Evolutionary conservation across 2,113 vertebrate species (phyloP).

Genomic region (Leucosticte australis): DNA sequence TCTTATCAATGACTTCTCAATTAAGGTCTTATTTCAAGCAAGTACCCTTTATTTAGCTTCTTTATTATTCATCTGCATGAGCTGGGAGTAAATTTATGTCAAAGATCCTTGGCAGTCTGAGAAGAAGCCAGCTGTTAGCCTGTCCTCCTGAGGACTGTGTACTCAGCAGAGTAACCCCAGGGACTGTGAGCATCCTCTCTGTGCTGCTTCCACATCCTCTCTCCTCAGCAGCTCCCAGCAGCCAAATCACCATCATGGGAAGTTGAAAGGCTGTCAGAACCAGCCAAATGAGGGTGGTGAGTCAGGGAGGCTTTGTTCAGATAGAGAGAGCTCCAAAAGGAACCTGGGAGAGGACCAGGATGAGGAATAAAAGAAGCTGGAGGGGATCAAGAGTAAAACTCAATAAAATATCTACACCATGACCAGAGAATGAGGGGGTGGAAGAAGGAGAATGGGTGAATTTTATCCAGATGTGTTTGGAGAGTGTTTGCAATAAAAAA

Average conservation of each 20-base stretch:
- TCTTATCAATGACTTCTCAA: neutral
- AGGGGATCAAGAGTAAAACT: neutral
- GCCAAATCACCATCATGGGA: neutral
- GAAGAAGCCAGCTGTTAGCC: neutral
- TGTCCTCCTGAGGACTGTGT: neutral
- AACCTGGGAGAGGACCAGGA: neutral
- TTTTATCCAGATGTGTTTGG: conserved; percentile 11
- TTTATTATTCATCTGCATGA: neutral
- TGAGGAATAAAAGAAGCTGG: neutral
- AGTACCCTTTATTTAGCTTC: neutral
- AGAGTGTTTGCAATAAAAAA: neutral
- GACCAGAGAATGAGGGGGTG: neutral
- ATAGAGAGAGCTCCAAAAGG: neutral
- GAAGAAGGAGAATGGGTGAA: neutral
- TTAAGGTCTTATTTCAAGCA: neutral
- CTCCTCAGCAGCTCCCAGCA: neutral
- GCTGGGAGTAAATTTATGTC: neutral
- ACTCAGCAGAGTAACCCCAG: neutral
- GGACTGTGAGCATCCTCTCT: neutral
- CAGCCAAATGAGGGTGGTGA: neutral
- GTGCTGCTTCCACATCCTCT: neutral
- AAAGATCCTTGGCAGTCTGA: neutral
- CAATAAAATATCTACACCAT: neutral
- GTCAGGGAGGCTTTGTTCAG: neutral
- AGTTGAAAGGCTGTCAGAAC: neutral